Evolutionary conservation across 2,888 invertebrate genomes (phyloP).

Genomic region (Bellardia pandia): DNA sequence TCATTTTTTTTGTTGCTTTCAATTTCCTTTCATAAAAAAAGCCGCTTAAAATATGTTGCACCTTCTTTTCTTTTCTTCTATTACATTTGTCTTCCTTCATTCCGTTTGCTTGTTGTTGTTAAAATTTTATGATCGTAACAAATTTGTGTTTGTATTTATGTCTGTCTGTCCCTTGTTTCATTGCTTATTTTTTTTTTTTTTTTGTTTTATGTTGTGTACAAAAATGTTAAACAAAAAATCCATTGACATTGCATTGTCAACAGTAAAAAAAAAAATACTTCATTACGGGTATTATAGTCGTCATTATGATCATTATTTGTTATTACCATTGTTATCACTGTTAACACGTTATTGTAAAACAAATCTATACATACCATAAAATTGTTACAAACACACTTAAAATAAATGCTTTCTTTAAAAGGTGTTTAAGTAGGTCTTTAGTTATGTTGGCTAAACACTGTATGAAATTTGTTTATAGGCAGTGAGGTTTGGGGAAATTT

Average conservation of each 20-base stretch:
- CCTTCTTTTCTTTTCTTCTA: constrained; percentile 10
- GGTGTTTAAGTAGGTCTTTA: constrained; percentile 50
- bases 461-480: neutral
- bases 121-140: neutral
- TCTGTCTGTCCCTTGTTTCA: neutral
- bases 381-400: neutral
- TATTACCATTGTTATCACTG: neutral
- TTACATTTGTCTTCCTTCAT: constrained; percentile 5
- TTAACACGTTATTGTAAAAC: neutral
- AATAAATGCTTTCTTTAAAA: constrained; percentile 50
- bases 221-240: constrained; percentile 36
- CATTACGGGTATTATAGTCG: neutral
- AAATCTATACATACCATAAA: neutral
- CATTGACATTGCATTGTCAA: constrained; percentile 59
- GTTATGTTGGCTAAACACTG: constrained; percentile 20
- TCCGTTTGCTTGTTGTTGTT: constrained; percentile 19
- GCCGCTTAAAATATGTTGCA: constrained; percentile 37
- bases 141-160: neutral
- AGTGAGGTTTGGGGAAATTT: neutral
- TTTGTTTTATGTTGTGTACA: neutral
- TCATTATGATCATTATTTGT: constrained; percentile 10
- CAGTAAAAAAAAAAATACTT: constrained; percentile 27
- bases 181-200: neutral
- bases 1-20: constrained; percentile 8
- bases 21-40: neutral